A percentile compares a stretch with the other conserved stretches of the same genome.
Evolutionary conservation across 2,113 vertebrate genomes (phyloP).

Genomic region (Corythaeola cristata): DNA sequence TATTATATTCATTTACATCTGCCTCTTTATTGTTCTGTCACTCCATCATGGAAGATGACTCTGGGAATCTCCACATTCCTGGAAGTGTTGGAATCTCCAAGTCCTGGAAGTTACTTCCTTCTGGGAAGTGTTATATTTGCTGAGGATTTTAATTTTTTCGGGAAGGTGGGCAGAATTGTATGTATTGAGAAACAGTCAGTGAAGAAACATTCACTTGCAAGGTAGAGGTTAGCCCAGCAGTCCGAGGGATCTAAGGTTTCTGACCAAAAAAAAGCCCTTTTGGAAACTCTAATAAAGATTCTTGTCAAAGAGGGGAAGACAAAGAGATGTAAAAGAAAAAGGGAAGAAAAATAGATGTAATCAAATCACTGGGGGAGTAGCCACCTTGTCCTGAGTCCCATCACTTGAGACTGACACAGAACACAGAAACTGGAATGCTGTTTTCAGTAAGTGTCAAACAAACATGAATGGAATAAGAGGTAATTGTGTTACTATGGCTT

Average conservation of each 20-base stretch:
- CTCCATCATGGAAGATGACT: neutral
- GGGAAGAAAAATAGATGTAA: neutral
- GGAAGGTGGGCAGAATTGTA: fast-evolving
- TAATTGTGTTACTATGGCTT: neutral
- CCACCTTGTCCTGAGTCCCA: neutral
- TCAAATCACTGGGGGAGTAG: neutral
- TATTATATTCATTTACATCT: neutral
- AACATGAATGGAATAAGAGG: neutral
- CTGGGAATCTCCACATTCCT: neutral
- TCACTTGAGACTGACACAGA: neutral
- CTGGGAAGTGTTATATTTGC: neutral
- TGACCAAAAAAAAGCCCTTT: neutral
- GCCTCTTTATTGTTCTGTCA: neutral
- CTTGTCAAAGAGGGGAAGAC: neutral
- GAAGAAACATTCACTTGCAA: neutral
- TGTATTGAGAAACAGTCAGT: neutral
- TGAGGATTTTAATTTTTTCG: neutral
- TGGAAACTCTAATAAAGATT: neutral
- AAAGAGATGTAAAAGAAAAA: neutral
- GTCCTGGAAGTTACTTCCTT: neutral
- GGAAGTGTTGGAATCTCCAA: neutral
- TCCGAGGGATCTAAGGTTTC: neutral
- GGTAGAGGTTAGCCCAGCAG: neutral
- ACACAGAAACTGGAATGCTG: neutral
- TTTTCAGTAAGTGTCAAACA: neutral